phyloP scores from a whole-genome alignment of 2,888 invertebrate species.

The Diplazon laetatorius region DNA sequence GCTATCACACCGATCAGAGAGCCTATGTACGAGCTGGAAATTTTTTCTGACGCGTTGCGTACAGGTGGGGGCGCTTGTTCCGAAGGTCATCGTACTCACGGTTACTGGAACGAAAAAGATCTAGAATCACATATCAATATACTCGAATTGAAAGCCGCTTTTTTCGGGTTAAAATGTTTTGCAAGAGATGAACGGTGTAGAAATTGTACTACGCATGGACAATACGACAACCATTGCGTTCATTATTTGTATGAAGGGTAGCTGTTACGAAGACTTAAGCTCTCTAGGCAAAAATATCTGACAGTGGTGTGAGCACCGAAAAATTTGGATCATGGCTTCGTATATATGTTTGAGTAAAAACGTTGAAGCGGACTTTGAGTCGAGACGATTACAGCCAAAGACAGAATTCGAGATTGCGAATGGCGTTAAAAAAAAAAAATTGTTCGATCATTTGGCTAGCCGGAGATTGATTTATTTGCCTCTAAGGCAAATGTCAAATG shows the following conservation, averaged over 20 bases:
- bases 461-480: conserved; percentile 11
- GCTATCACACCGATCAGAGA: conserved; percentile 18
- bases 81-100: too few species aligned
- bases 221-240: conserved; percentile 57
- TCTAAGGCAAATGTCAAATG: conserved; percentile 5
- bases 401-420: too few species aligned
- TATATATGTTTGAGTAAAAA: too few species aligned
- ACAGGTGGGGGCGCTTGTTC: conserved; percentile 47
- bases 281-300: too few species aligned
- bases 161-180: conserved; percentile 58
- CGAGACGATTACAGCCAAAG: too few species aligned
- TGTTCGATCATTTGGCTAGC: neutral
- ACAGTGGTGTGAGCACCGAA: too few species aligned
- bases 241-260: conserved; percentile 49
- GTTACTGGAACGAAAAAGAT: too few species aligned
- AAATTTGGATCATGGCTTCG: too few species aligned
- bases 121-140: conserved; percentile 42
- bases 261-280: too few species aligned
- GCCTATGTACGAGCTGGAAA: conserved; percentile 30
- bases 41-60: conserved; percentile 58
- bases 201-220: conserved; percentile 34
- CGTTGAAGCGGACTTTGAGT: too few species aligned
- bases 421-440: neutral
- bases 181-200: conserved; percentile 13
- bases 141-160: conserved; percentile 23